Base-by-base conservation (phyloP, 2,797 vertebrate genomes). In the Acridotheres tristis region DNA sequence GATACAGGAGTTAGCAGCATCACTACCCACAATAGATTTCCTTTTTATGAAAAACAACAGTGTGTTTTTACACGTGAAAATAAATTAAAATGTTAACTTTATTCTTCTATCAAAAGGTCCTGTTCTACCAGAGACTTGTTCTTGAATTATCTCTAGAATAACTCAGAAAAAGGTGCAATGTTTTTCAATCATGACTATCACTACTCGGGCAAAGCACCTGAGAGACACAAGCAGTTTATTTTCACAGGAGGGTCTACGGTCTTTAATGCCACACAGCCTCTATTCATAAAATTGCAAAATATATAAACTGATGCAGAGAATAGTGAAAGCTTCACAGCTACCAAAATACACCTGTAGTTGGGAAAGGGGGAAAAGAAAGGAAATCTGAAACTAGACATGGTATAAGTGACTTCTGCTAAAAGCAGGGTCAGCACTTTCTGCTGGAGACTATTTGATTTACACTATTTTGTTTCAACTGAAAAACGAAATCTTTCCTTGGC, bases 401-500 rank as follows among this genome's bases (percentile, higher is more conserved):
- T 55, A 0, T 47, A 92, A 76, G 57, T 40, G 66, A 90, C 57
- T 90, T 50, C 77, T 67, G 42, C n/a, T 80, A 83, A 94, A 94
- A 90, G 83, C 77, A 87, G 91, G 57, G 77, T 91, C 95, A 96
- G 88, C 89, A 87, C 54, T 90, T 95, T 85, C 72, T 9, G 14
- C 75, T 61, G 38, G 61, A 93, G 71, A 90, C 74, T 74, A 77
- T 73, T 93, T 94, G 91, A 94, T 95, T 90, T 92, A 90, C 81
- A 51, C 71, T 74, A 38, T 85, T 96, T 94, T 87, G 68, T 93
- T 96, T 95, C 95, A 95, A 66, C 8, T 85, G 93, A 90, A 93
- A 96, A 96, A 42, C 80, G 22, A 93, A 87, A 94, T 77, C 94
- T 93, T 85, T 89, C 80, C 74, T 85, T 87, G 85, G 88, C 91